These are phyloP conservation scores for Pygoscelis antarcticus DNA, from an alignment of 2,113 vertebrate genomes.

Conservation along the genomic window DNA sequence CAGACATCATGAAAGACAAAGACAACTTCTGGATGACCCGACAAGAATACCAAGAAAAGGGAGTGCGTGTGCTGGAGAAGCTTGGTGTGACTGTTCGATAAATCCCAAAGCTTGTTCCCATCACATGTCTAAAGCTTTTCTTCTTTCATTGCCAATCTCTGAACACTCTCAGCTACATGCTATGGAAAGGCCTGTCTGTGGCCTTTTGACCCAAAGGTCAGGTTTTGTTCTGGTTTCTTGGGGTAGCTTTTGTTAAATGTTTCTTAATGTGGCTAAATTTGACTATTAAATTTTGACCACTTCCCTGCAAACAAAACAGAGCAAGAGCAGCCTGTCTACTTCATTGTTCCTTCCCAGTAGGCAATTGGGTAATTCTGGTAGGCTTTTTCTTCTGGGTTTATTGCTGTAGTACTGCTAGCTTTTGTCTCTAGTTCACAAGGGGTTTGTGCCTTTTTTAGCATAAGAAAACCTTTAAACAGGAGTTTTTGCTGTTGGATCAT, in stretches of 20 bases:
- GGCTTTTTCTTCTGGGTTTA: slow-evolving; percentile 70
- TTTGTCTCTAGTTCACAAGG: slow-evolving; percentile 72
- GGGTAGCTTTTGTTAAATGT: slow-evolving; percentile 76
- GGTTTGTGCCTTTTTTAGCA: slow-evolving; percentile 76
- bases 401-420: slow-evolving; percentile 72
- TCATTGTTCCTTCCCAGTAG: slow-evolving; percentile 70
- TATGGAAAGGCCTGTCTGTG: slow-evolving; percentile 70
- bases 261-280: slow-evolving; percentile 77
- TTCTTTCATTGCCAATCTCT: slow-evolving; percentile 76
- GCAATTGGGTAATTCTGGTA: slow-evolving; percentile 68
- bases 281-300: slow-evolving; percentile 73
- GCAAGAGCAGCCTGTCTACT: slow-evolving; percentile 66
- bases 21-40: slow-evolving; percentile 99
- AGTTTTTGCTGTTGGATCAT: slow-evolving; percentile 61
- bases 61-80: slow-evolving; percentile 95
- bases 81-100: slow-evolving; percentile 99
- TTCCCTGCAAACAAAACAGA: slow-evolving; percentile 70
- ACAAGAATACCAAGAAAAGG: slow-evolving; percentile 97
- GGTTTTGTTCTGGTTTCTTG: slow-evolving; percentile 74
- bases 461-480: slow-evolving; percentile 60
- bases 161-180: slow-evolving; percentile 77
- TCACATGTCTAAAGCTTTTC: slow-evolving; percentile 62
- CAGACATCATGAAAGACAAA: slow-evolving; percentile 99
- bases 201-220: slow-evolving; percentile 76
- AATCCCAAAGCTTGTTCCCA: slow-evolving; percentile 71